phyloP scores from a whole-genome alignment of 2,113 vertebrate species.

The Syngnathoides biaculeatus region DNA sequence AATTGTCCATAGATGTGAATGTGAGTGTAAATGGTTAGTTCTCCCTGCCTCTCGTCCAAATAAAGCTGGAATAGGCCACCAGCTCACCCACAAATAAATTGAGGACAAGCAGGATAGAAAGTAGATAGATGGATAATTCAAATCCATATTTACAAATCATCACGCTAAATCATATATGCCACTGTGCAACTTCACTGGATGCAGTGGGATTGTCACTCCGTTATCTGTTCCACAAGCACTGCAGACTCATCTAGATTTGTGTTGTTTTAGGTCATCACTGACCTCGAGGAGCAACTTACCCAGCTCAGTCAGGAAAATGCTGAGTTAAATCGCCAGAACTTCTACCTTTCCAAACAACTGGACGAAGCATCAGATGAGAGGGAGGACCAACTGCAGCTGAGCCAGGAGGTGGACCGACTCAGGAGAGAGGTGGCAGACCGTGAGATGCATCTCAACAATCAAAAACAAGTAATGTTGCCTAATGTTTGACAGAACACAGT shows the following conservation, averaged over 20 bases:
- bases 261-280: constrained; percentile 88
- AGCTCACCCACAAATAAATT: not conserved
- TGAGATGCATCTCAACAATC: constrained; percentile 98
- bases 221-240: not conserved
- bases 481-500: not conserved
- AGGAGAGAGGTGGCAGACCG: constrained; percentile 92
- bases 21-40: not conserved
- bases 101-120: not conserved
- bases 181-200: not conserved
- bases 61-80: not conserved
- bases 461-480: constrained; percentile 82
- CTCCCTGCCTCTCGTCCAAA: too few species aligned
- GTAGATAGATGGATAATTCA: not conserved
- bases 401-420: constrained; percentile 91
- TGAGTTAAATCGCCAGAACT: constrained; percentile 96
- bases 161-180: not conserved
- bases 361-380: constrained; percentile 89
- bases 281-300: constrained; percentile 95
- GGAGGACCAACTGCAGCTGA: constrained; percentile 87
- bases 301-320: constrained; percentile 96
- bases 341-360: constrained; percentile 95
- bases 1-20: too few species aligned
- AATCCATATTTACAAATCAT: not conserved
- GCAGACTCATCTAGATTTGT: constrained; percentile 15
- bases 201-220: not conserved